Base-by-base conservation (phyloP, 2,797 vertebrate genomes). In the Myotis myotis region DNA sequence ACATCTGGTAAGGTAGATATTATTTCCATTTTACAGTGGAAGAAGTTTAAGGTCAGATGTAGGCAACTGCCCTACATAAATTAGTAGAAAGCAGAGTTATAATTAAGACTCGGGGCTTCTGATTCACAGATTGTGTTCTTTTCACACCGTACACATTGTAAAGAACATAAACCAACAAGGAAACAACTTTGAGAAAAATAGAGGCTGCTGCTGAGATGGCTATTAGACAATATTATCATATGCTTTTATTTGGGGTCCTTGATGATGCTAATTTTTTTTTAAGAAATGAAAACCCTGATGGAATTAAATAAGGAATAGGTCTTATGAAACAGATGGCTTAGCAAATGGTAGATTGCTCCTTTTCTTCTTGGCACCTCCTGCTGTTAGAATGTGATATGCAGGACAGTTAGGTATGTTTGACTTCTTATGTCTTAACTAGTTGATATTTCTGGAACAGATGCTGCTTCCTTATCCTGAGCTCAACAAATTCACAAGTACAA, bases 271-370 rank as follows among this genome's bases (percentile, higher is more conserved):
- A 97, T 91, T 55, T 55, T 96, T 96, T 96, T 95, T 83, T 60
- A 95, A 92, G 95, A 97, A 97, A 92, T 97, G 64, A 97, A 95
- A 97, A 94, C 93, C 60, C 95, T 93, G 95, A 49, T 97, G 97
- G 93, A 92, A 95, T 28, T 92, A 97, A 98, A 96, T 82, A 96
- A 97, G 96, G 82, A 98, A 91, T 36, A 95, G 96, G 97, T 96
- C 97, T 97, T 95, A 95, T 87, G 90, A 97, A 97, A 95, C 98
- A 98, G 97, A 98, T 98, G 98, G 97, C 60, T 95, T 91, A 96
- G 95, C 98, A 98, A 97, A 98, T 98, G 98, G 98, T 89, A 96
- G 97, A 97, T 96, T 98, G 98, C 97, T 98, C 97, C 97, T 98
- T 98, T 98, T 97, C 97, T 97, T 98, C 95, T 94, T 97, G 92